Base-by-base conservation (phyloP, 1,140 invertebrate genomes). In the Platorchestia sp. region DNA sequence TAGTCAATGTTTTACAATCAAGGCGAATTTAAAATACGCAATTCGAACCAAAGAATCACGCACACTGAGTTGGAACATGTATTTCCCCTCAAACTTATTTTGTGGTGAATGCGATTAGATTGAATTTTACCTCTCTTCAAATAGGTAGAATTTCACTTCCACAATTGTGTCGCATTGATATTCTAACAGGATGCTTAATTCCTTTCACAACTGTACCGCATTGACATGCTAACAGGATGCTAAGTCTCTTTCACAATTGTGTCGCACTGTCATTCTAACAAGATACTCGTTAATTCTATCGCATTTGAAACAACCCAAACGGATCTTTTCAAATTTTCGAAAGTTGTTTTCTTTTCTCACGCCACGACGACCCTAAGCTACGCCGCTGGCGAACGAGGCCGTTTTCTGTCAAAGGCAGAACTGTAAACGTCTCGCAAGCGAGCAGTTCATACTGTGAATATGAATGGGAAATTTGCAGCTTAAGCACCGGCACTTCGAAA, bases 301-400 rank as follows among this genome's bases (percentile, higher is more conserved):
- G 87, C 41, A 89, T 89, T 89, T 3, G 10, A 42, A 44, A 42
- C 27, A 19, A 36, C 87, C 10, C 87, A 89, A 89, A 89, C 41
- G 87, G 43, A 44, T 44, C 43, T 89, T 89, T 89, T 89, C 87
- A 44, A 89, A 41, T 89, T 89, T 89, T 43, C 14, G 43, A 89
- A 89, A 89, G 87, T 44, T 27, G 41, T 89, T 89, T 89, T 89
- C 87, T 89, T 89, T 89, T 89, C 87, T 89, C 87, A 43, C 87
- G 87, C 87, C 10, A 89, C 41, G 41, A 41, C 36, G 87, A 42
- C 87, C 87, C 41, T 42, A 14, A 44, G 0, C 6, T 42, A 44
- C 22, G 10, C 10, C 41, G 41, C 41, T 27, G 14, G 87, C 87
- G 42, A 89, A 89, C n/a, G 87, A 89, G 87, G 87, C 27, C 87